Evolutionary conservation across 2,888 invertebrate species (phyloP).

Genomic region (Plutella xylostella): DNA sequence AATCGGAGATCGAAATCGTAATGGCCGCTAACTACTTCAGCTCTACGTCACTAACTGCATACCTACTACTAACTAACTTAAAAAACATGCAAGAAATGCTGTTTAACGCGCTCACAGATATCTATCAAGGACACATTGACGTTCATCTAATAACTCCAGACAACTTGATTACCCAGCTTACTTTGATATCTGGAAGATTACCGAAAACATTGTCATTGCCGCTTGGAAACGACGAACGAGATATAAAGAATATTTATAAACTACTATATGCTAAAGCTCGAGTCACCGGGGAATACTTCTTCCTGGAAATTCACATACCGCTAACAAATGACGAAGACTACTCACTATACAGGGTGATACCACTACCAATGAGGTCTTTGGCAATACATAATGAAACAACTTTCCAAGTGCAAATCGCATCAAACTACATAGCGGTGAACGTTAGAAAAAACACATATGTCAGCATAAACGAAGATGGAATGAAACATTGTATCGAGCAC

Average conservation of each 20-base stretch:
- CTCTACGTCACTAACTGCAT: constrained; percentile 9
- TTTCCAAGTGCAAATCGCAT: neutral
- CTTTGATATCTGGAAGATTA: neutral
- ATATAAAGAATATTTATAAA: constrained; percentile 1
- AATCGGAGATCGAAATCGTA: neutral
- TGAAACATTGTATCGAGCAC: neutral
- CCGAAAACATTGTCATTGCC: neutral
- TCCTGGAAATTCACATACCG: constrained; percentile 1
- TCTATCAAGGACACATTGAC: neutral
- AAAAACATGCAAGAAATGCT: constrained; percentile 15
- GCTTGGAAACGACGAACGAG: neutral
- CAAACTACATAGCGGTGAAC: neutral
- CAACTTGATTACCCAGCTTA: neutral
- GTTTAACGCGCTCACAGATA: neutral
- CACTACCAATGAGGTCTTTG: neutral
- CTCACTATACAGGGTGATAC: neutral
- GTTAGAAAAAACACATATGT: neutral
- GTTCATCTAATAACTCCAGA: neutral
- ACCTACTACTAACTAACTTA: constrained; percentile 9
- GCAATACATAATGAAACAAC: no score
- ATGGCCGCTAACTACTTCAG: constrained; percentile 11
- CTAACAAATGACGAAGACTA: neutral
- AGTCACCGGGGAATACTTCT: neutral
- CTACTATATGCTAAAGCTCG: neutral
- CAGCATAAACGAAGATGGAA: neutral